Evolutionary conservation across 2,113 vertebrate genomes (phyloP), one percentile per base, ranked within the genome.

Genomic region (Hippocampus mohnikei): DNA sequence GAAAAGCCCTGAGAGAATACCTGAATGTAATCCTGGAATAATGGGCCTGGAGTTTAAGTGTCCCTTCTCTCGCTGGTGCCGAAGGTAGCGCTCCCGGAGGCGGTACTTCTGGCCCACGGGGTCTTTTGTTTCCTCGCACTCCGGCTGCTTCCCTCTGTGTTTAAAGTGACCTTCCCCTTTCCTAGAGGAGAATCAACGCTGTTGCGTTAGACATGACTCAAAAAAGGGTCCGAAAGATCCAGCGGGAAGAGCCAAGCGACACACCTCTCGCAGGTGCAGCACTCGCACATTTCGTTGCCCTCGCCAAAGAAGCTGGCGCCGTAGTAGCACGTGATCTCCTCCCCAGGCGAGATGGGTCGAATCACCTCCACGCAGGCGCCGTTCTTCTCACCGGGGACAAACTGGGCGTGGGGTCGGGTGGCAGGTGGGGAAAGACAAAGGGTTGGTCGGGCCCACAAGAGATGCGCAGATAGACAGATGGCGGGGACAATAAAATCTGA

Each of bases 301-400:
- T 97, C 95, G 0, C 95, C 95, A 3, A 96, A 96, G 91, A 97
- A 97, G 83, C 95, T 94, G 70, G 95, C 95, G 0, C 95, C 95
- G 37, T 97, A 97, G 92, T 94, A 96, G 89, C 95, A 96, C 0
- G 95, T 96, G 87, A 97, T 95, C 87, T 97, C 95, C 11, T 96
- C 95, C 73, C 94, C 95, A 0, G 95, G 94, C 74, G 92, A 93
- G 8, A 96, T 96, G 78, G 95, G 94, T 75, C 95, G 93, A 46
- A 96, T 92, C 76, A 93, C 95, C 81, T 96, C 95, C 29, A 97
- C 95, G 16, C 94, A 96, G 2, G 95, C 95, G 0, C 91, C 85
- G 12, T 96, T 95, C 74, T 95, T 94, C 66, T 96, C 95, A 81
- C 93, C 90, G 3, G 94, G 93, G 85, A 94, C 82, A 66, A 95